Conservation (phyloP, 1,140 invertebrate species). For the Drosophila suzukii region DNA sequence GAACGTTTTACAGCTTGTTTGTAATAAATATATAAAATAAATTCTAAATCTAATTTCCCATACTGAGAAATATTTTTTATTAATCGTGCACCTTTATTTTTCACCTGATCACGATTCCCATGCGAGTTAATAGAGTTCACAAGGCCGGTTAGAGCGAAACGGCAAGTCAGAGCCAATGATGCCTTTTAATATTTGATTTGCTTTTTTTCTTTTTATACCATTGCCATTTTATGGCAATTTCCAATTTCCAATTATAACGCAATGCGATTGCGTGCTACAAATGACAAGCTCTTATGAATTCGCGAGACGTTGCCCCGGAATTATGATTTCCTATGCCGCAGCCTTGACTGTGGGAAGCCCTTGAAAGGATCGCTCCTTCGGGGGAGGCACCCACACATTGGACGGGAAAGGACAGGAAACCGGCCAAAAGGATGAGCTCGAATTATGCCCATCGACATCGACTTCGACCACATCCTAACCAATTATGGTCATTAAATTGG, state of each 20-base stretch:
- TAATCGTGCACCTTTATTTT: background rate
- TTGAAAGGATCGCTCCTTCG: constrained; percentile 4
- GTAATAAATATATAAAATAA: too few species aligned
- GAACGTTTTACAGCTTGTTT: too few species aligned
- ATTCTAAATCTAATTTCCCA: too few species aligned
- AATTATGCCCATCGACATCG: constrained; percentile 48
- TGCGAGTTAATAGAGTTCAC: constrained; percentile 3
- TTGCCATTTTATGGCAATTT: constrained; percentile 64
- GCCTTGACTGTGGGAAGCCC: constrained; percentile 10
- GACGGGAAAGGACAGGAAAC: constrained; percentile 62
- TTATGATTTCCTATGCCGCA: constrained; percentile 70
- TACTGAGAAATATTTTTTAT: too few species aligned
- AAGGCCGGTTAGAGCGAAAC: background rate
- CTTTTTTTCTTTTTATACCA: background rate
- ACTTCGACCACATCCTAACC: constrained; percentile 46
- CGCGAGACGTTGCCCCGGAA: constrained; percentile 67
- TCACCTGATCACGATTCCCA: background rate
- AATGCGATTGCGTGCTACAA: constrained; percentile 76
- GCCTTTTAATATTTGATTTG: constrained; percentile 9
- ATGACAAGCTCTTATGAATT: constrained; percentile 79
- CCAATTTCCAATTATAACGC: constrained; percentile 80
- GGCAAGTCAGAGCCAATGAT: constrained; percentile 1
- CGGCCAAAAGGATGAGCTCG: constrained; percentile 62
- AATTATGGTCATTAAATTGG: constrained; percentile 81
- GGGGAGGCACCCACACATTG: constrained; percentile 53